Percentiles rank a stretch among this genome's conserved stretches.
Conservation (phyloP, 2,888 invertebrate species). For the Volucella zonaria region DNA sequence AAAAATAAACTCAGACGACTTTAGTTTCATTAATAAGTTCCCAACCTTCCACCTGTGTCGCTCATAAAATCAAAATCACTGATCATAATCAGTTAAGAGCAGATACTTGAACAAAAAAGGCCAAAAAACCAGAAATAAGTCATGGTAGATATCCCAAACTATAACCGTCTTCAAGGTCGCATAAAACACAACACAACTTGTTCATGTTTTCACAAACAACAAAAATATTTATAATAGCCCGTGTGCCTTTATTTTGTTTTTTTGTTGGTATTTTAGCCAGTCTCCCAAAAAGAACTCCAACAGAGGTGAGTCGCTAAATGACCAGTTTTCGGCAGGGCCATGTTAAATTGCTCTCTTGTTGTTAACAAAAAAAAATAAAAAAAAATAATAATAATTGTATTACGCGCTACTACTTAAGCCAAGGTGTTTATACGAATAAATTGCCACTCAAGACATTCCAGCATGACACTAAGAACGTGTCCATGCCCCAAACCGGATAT, state of each 20-base stretch:
- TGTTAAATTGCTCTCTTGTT: conserved; percentile 31
- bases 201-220: background rate
- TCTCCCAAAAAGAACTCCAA: background rate
- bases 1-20: too few species aligned
- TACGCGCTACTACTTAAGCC: conserved; percentile 9
- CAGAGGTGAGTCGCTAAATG: conserved; percentile 24
- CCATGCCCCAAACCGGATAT: too few species aligned
- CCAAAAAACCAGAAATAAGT: too few species aligned
- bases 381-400: background rate
- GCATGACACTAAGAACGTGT: too few species aligned
- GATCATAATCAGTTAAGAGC: too few species aligned
- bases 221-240: conserved; percentile 13
- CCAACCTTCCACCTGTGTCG: too few species aligned
- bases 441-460: conserved; percentile 4
- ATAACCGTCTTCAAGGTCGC: conserved; percentile 18
- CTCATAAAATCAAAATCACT: too few species aligned
- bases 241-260: background rate
- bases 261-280: background rate
- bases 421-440: background rate
- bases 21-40: too few species aligned
- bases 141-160: too few species aligned
- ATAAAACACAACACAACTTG: background rate
- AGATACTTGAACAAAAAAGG: too few species aligned
- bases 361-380: background rate
- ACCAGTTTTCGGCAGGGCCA: conserved; percentile 24